phyloP scores from a whole-genome alignment of 2,113 vertebrate genomes.

The Ophthalmotilapia sp. region DNA sequence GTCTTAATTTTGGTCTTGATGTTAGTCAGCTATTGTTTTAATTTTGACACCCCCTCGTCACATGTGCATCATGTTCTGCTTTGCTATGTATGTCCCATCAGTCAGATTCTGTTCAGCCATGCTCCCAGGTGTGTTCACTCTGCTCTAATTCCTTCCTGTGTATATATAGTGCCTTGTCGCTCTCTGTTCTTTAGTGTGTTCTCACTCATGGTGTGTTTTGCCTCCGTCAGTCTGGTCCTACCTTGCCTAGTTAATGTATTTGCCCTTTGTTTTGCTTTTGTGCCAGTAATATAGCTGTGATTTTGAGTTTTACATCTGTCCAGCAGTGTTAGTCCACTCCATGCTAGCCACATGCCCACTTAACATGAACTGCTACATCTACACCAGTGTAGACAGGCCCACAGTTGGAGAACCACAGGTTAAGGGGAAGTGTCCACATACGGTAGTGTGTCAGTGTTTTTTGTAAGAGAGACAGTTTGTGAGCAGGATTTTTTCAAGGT shows the following conservation, averaged over 20 bases:
- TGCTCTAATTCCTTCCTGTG: neutral
- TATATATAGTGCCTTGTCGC: neutral
- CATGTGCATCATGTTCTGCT: neutral
- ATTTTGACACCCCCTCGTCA: neutral
- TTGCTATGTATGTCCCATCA: neutral
- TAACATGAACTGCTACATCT: neutral
- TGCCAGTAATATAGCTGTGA: neutral
- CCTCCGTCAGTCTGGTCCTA: neutral
- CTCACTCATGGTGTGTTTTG: neutral
- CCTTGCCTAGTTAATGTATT: neutral
- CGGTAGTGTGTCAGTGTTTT: neutral
- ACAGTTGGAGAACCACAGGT: neutral
- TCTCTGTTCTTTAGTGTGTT: neutral
- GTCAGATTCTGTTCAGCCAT: neutral
- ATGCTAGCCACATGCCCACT: neutral
- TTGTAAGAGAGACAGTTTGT: neutral
- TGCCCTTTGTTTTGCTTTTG: neutral
- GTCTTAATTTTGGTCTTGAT: neutral
- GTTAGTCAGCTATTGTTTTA: neutral
- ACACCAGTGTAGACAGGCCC: neutral
- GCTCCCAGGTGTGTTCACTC: neutral
- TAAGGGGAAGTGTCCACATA: neutral
- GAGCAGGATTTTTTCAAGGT: neutral
- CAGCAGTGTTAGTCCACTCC: neutral
- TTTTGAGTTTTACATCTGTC: neutral